Percentiles rank a stretch among this genome's conserved stretches.
phyloP scores from a whole-genome alignment of 2,797 vertebrate genomes.

The Coracias cyanogaster region DNA sequence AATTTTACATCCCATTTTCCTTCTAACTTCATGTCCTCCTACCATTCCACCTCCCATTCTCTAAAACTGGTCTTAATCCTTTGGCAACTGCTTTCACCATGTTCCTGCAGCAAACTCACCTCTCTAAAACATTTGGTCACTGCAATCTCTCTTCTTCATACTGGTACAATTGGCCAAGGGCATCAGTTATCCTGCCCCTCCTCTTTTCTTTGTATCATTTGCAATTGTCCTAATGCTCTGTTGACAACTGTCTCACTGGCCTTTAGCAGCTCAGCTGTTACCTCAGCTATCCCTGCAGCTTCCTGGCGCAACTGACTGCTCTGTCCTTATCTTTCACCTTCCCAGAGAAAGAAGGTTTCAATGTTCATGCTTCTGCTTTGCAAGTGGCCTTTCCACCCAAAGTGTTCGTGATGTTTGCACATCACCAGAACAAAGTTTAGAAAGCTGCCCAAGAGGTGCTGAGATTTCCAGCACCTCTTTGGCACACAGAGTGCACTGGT shows the following conservation, averaged over 20 bases:
- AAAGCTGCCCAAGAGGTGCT: neutral
- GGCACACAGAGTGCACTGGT: neutral
- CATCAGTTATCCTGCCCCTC: neutral
- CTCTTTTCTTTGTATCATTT: neutral
- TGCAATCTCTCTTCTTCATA: neutral
- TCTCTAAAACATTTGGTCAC: neutral
- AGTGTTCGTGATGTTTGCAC: fast-evolving
- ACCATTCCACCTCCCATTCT: neutral
- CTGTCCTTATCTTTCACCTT: neutral
- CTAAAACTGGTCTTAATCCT: neutral
- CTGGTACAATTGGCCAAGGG: neutral
- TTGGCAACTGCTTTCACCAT: neutral
- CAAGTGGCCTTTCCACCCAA: neutral
- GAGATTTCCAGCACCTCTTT: neutral
- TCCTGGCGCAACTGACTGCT: neutral
- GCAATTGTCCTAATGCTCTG: neutral
- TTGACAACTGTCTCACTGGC: neutral
- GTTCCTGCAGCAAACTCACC: neutral
- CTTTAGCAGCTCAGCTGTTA: slow-evolving; percentile 24
- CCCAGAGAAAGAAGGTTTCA: neutral
- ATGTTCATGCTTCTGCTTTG: neutral
- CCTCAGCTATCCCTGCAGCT: neutral
- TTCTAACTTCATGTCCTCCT: slow-evolving; percentile 24
- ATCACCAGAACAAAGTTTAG: neutral
- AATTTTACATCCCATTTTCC: slow-evolving; percentile 42